Evolutionary conservation across 2,113 vertebrate genomes (phyloP).

Genomic region (Ancistrus triradiatus): DNA sequence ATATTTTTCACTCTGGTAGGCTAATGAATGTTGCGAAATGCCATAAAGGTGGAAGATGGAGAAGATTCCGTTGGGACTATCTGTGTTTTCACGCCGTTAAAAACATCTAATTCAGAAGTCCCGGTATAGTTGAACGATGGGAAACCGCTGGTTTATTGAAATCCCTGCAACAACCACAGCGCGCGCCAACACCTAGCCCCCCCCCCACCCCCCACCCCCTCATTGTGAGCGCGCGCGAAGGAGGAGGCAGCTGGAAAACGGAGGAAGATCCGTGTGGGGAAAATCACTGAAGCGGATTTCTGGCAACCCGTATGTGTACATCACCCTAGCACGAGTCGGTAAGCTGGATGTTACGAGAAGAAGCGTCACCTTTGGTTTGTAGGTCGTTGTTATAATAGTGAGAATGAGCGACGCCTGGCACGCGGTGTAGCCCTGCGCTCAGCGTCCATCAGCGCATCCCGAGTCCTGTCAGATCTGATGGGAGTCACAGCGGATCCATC

Average conservation of each 20-base stretch:
- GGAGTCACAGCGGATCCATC: constrained; percentile 37
- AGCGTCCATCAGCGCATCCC: constrained; percentile 32
- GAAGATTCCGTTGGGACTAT: too few relatives aligned
- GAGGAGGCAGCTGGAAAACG: constrained; percentile 10
- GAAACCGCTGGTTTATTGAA: constrained; percentile 9
- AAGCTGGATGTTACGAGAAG: neutral
- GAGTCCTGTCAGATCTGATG: constrained; percentile 40
- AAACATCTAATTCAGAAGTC: too few relatives aligned
- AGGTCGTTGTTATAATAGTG: constrained; percentile 5
- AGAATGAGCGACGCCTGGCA: constrained; percentile 31
- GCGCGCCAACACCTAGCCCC: too few relatives aligned
- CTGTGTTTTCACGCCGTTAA: too few relatives aligned
- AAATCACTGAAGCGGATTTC: constrained; percentile 7
- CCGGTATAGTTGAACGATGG: too few relatives aligned
- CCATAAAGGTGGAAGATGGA: too few relatives aligned
- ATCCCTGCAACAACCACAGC: constrained; percentile 40
- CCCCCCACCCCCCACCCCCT: constrained; percentile 42
- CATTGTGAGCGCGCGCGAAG: constrained; percentile 37
- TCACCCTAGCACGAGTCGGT: constrained; percentile 11
- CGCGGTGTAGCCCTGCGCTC: constrained; percentile 34
- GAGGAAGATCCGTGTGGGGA: neutral
- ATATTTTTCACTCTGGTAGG: too few relatives aligned
- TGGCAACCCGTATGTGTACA: constrained; percentile 1
- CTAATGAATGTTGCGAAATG: too few relatives aligned
- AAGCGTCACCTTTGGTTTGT: constrained; percentile 5